Evolutionary conservation across 2,797 vertebrate genomes (phyloP), one percentile per base, ranked within the genome.

Genomic region (Lagorchestes hirsutus): DNA sequence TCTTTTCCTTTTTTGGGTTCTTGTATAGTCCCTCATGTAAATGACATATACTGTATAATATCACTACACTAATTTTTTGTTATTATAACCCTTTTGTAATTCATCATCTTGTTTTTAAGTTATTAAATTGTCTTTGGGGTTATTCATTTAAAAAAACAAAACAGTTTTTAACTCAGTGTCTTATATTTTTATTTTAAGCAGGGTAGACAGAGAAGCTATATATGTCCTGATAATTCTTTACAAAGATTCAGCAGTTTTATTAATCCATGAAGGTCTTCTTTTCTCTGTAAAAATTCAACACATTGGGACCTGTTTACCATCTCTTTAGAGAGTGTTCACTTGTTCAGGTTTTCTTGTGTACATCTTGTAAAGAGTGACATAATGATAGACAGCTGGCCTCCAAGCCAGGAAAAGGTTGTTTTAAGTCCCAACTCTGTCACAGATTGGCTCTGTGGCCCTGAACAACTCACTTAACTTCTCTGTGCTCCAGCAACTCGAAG

Each of bases 31-130:
- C 87, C 3, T 46, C 56, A 67, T 31, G 24, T 91, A 55, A 52
- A 40, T 31, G 55, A 22, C 12, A 14, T 46, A 27, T 40, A 31
- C 40, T 54, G 5, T 55, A 58, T 40, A 9, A 90, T 52, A 27
- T 50, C 52, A 3, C 29, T 74, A 55, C 56, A 13, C 92, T 82
- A 11, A 28, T 92, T 82, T 62, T 91, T 95, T 91, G 92, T 58
- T 46, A 55, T 67, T 29, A 40, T 16, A 40, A 40, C 91, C 29
- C 16, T 52, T 57, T 96, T 95, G 4, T 93, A 58, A 93, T 92
- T 34, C 14, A 1, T n/a, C 10, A 57, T 18, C 24, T 1, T 74
- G 29, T 87, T 59, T 67, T 93, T 54, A 87, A 92, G 11, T 91
- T 92, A 55, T 52, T 91, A 56, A 12, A 28, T 93, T 2, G 10